Percentiles rank a stretch among this genome's conserved stretches.
Evolutionary conservation across 2,888 invertebrate species (phyloP).

Genomic region (Byasa hedistus): DNA sequence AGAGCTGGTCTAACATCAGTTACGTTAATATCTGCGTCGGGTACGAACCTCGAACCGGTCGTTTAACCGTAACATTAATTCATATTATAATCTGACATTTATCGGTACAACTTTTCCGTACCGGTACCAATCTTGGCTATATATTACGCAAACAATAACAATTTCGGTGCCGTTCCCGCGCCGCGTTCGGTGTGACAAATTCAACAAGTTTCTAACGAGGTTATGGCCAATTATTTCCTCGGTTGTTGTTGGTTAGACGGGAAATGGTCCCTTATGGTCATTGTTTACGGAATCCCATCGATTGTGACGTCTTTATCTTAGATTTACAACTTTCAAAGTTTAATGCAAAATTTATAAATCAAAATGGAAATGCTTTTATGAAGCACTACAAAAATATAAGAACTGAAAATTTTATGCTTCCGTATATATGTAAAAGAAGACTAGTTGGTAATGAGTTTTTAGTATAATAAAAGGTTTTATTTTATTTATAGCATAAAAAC

Average conservation of each 20-base stretch:
- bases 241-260: neutral
- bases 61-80: slow-evolving; percentile 4
- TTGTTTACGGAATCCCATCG: too few species aligned
- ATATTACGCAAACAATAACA: slow-evolving; percentile 10
- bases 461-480: too few species aligned
- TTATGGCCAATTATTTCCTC: slow-evolving; percentile 2
- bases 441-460: too few species aligned
- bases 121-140: neutral
- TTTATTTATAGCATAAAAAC: too few species aligned
- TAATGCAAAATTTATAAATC: too few species aligned
- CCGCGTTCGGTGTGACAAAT: slow-evolving; percentile 14
- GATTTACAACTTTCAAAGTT: too few species aligned
- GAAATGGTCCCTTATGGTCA: neutral
- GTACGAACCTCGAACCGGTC: neutral
- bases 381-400: too few species aligned
- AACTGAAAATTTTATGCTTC: too few species aligned
- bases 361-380: too few species aligned
- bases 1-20: too few species aligned
- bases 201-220: slow-evolving; percentile 10
- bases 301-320: too few species aligned
- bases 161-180: slow-evolving; percentile 1
- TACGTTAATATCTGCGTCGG: neutral
- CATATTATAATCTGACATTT: slow-evolving; percentile 14
- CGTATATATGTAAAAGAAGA: too few species aligned
- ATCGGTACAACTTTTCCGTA: neutral